These are phyloP conservation scores for Anhinga rufa DNA, from an alignment of 2,113 vertebrate genomes.

Conservation along the genomic window DNA sequence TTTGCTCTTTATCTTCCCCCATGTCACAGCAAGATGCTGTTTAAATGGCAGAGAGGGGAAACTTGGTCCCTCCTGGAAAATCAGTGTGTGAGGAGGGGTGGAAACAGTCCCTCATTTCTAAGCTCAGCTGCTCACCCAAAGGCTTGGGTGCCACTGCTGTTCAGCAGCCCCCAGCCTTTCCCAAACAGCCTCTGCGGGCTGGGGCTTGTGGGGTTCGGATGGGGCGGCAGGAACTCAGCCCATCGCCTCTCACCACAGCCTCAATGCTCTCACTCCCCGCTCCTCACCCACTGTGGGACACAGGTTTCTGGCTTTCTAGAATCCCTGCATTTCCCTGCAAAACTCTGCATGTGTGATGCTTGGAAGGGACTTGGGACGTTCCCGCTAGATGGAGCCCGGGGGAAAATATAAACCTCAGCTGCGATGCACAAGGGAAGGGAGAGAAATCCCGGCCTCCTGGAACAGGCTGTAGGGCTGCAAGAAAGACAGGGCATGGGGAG, in stretches of 20 bases:
- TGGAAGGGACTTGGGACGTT: not conserved
- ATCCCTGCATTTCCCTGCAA: not conserved
- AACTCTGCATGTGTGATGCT: rapidly evolving
- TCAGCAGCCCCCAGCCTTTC: not conserved
- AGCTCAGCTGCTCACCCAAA: not conserved
- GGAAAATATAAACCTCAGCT: not conserved
- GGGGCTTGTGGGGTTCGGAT: rapidly evolving
- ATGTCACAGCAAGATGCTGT: not conserved
- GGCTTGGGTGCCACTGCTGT: rapidly evolving
- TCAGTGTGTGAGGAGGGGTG: not conserved
- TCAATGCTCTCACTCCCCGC: not conserved
- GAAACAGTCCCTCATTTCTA: not conserved
- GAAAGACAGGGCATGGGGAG: rapidly evolving
- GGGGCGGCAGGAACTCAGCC: not conserved
- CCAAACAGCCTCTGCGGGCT: rapidly evolving
- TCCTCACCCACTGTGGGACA: not conserved
- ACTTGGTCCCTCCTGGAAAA: not conserved
- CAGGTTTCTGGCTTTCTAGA: not conserved
- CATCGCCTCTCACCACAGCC: not conserved
- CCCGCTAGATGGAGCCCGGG: not conserved
- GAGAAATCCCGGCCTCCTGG: not conserved
- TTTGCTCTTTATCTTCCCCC: not conserved
- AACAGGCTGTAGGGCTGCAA: not conserved
- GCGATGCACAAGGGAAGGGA: not conserved
- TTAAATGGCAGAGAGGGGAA: not conserved